Evolutionary conservation across 2,797 vertebrate genomes (phyloP).

Genomic region (Argya squamiceps): DNA sequence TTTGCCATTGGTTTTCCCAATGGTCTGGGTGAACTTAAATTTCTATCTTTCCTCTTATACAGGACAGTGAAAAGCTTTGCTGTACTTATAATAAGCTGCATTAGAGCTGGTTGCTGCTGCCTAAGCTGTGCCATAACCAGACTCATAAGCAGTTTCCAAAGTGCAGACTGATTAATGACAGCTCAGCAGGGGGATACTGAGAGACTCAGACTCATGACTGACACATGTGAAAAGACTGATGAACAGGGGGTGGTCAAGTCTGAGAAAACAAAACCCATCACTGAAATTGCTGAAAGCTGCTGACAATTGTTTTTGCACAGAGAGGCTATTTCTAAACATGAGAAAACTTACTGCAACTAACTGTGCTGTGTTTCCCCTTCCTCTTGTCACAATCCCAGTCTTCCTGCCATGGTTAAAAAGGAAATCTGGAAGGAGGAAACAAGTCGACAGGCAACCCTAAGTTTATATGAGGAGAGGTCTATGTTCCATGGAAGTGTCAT

Average conservation of each 20-base stretch:
- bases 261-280: conserved; percentile 2
- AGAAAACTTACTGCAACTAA: not conserved
- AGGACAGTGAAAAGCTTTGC: not conserved
- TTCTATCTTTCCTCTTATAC: not conserved
- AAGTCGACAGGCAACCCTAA: not conserved
- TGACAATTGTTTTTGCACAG: not conserved
- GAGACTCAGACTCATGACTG: not conserved
- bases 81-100: not conserved
- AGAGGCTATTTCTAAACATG: not conserved
- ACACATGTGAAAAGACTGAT: not conserved
- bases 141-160: not conserved
- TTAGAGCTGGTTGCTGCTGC: not conserved
- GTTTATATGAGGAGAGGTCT: not conserved
- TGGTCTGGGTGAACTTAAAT: not conserved
- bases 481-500: not conserved
- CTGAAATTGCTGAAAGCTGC: not conserved
- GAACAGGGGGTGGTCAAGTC: not conserved
- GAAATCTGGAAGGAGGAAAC: conserved; percentile 26
- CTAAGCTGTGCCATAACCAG: not conserved
- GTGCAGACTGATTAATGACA: not conserved
- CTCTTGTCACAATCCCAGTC: not conserved
- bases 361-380: not conserved
- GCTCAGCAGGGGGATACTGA: not conserved
- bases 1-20: not conserved
- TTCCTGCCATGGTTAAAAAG: not conserved